These are phyloP conservation scores for Scaptodrosophila latifasciaeformis DNA, from an alignment of 2,888 invertebrate genomes.

Conservation along the genomic window DNA sequence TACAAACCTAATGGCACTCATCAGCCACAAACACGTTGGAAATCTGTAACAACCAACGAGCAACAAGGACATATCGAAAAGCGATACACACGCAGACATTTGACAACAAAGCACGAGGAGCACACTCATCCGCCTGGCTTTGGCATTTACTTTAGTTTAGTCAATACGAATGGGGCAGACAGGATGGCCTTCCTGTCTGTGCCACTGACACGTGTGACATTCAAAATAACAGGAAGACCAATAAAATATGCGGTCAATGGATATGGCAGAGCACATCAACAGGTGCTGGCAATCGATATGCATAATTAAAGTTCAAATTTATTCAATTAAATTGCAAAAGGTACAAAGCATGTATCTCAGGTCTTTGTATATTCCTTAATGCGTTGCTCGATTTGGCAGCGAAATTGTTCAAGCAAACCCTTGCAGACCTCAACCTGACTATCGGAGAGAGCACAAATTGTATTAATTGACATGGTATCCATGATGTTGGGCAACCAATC, in stretches of 20 bases:
- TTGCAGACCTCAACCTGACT: slow-evolving; percentile 99
- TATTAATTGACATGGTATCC: slow-evolving; percentile 98
- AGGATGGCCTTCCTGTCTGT: background rate
- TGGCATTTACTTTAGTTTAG: background rate
- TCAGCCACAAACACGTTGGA: slow-evolving; percentile 38
- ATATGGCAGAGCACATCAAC: slow-evolving; percentile 1
- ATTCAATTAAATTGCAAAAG: too few species aligned
- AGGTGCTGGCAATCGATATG: slow-evolving; percentile 28
- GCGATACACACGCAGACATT: background rate
- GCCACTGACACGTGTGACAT: slow-evolving; percentile 21
- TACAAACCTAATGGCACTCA: slow-evolving; percentile 41
- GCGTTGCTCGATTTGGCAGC: slow-evolving; percentile 89
- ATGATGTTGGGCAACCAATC: slow-evolving; percentile 98
- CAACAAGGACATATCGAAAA: slow-evolving; percentile 5
- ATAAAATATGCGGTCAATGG: slow-evolving; percentile 25
- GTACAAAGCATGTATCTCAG: too few species aligned
- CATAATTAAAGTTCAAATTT: slow-evolving; percentile 38
- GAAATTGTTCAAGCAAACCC: slow-evolving; percentile 94
- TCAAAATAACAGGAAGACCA: slow-evolving; percentile 30
- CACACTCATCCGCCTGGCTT: background rate
- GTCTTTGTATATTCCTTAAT: slow-evolving; percentile 78
- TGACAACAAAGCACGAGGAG: too few species aligned
- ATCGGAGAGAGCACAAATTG: slow-evolving; percentile 97
- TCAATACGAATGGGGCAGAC: slow-evolving; percentile 15
- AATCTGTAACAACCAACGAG: slow-evolving; percentile 39